Conservation (phyloP, 2,888 invertebrate genomes). For the Tuta absoluta region DNA sequence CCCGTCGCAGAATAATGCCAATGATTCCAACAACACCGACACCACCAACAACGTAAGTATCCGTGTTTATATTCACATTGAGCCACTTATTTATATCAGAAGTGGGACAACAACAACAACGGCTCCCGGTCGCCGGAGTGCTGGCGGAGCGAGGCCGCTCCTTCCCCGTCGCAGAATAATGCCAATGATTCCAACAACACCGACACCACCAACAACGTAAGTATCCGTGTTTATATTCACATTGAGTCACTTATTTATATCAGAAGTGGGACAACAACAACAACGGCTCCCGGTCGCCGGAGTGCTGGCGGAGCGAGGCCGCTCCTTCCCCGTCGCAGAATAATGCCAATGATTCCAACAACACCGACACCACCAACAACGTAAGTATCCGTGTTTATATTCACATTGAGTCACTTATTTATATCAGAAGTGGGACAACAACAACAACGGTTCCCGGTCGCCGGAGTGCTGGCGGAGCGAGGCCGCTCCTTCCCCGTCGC, state of each 20-base stretch:
- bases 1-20: constrained; percentile 36
- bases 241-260: no score
- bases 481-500: constrained; percentile 48
- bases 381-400: constrained; percentile 41
- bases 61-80: background rate
- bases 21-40: constrained; percentile 45
- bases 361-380: constrained; percentile 46
- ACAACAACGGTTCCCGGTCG: constrained; percentile 53
- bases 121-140: constrained; percentile 59
- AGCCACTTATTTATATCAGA: constrained; percentile 32
- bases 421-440: constrained; percentile 56
- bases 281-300: constrained; percentile 57
- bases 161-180: constrained; percentile 43
- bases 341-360: constrained; percentile 42
- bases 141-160: constrained; percentile 58
- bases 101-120: constrained; percentile 56
- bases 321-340: constrained; percentile 46
- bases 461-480: constrained; percentile 65
- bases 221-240: constrained; percentile 30
- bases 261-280: constrained; percentile 55
- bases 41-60: constrained; percentile 57
- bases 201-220: constrained; percentile 53
- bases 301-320: constrained; percentile 61
- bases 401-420: no score
- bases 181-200: constrained; percentile 46